Evolutionary conservation across 2,888 invertebrate species (phyloP).

Genomic region (Melanargia galathea): DNA sequence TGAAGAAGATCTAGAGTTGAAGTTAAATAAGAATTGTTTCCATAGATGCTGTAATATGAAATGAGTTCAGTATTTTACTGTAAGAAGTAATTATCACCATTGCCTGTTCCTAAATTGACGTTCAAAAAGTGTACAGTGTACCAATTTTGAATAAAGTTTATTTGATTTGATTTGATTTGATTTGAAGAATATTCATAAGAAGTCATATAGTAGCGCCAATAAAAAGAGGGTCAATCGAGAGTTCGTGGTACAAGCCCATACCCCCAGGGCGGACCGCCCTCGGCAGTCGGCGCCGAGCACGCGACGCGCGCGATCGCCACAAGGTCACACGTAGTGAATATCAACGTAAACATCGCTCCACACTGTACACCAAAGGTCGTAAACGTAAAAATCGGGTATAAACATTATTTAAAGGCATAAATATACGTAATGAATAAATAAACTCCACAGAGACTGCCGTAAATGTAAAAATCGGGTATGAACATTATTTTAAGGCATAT

Average conservation of each 20-base stretch:
- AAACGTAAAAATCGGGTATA: constrained; percentile 9
- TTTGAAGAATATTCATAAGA: not conserved
- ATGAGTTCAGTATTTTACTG: no score
- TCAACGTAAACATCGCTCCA: constrained; percentile 27
- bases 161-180: not conserved
- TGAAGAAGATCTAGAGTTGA: no score
- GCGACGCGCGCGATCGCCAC: constrained; percentile 62
- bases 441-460: not conserved
- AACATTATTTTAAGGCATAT: no score
- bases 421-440: not conserved
- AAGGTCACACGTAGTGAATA: constrained; percentile 34
- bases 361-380: no score
- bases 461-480: not conserved
- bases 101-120: no score
- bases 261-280: constrained; percentile 76
- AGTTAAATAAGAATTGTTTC: no score
- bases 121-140: no score
- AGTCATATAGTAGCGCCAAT: constrained; percentile 17
- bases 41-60: no score
- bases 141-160: no score
- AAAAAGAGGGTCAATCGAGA: constrained; percentile 45
- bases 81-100: no score
- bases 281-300: constrained; percentile 71
- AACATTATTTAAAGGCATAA: not conserved
- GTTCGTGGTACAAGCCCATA: constrained; percentile 45